Percentiles rank a stretch among this genome's conserved stretches.
Conservation (phyloP, 2,113 vertebrate genomes). For the Oreotrochilus melanogaster region DNA sequence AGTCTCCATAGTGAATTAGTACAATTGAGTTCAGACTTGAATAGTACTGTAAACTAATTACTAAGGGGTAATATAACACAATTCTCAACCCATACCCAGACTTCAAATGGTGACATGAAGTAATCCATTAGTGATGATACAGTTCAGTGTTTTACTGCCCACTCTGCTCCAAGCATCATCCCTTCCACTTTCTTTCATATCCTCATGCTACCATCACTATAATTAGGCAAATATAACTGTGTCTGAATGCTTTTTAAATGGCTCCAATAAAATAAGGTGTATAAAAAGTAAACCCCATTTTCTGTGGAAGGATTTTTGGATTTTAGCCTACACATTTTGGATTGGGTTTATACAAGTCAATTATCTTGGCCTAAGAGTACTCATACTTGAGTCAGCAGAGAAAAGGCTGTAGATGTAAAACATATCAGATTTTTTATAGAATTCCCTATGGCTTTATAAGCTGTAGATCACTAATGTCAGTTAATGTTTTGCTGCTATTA, state of each 20-base stretch:
- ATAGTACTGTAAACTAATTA: neutral
- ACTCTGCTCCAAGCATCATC: neutral
- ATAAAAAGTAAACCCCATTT: neutral
- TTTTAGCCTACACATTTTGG: neutral
- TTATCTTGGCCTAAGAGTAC: neutral
- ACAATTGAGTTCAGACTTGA: neutral
- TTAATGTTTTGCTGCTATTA: neutral
- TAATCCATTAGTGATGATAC: neutral
- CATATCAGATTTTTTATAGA: accelerated
- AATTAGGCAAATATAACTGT: neutral
- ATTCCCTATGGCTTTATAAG: neutral
- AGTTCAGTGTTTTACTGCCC: neutral
- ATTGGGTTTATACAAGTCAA: neutral
- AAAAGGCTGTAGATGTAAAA: neutral
- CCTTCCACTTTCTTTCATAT: neutral
- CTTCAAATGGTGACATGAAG: neutral
- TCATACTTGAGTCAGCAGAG: neutral
- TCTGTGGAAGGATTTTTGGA: neutral
- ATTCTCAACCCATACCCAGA: neutral
- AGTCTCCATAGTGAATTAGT: neutral
- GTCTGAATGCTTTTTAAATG: neutral
- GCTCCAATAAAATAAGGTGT: neutral
- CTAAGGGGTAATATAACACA: neutral
- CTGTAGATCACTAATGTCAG: neutral
- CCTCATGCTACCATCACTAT: neutral